Evolutionary conservation across 2,888 invertebrate species (phyloP).

Genomic region (Dinocampus coccinellae): DNA sequence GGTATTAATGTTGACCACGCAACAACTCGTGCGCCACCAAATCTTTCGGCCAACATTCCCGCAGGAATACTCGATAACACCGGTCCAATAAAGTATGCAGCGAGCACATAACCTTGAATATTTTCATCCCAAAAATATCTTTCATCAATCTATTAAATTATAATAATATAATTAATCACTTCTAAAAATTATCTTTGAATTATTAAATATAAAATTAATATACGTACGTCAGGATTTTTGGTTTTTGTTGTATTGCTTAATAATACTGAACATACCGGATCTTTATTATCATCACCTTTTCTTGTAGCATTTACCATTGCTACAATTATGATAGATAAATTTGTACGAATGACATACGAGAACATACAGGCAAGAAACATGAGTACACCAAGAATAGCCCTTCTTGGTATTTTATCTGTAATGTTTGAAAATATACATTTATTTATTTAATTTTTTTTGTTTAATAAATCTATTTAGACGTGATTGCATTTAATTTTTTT

Average conservation of each 20-base stretch:
- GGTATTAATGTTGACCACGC: slow-evolving; percentile 67
- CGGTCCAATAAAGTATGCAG: slow-evolving; percentile 63
- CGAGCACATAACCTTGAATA: slow-evolving; percentile 58
- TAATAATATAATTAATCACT: slow-evolving; percentile 4
- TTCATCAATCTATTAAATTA: slow-evolving; percentile 56
- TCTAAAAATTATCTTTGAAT: no score
- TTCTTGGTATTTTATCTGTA: slow-evolving; percentile 71
- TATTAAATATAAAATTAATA: neutral
- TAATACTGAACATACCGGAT: slow-evolving; percentile 44
- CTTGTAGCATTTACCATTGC: slow-evolving; percentile 59
- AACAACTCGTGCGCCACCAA: slow-evolving; percentile 65
- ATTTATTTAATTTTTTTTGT: neutral
- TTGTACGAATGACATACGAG: slow-evolving; percentile 82
- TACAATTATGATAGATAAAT: slow-evolving; percentile 76
- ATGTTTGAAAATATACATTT: slow-evolving; percentile 20
- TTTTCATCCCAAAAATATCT: slow-evolving; percentile 62
- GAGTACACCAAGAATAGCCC: slow-evolving; percentile 76
- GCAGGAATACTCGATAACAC: slow-evolving; percentile 63
- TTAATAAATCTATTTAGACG: neutral
- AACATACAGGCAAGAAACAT: slow-evolving; percentile 82
- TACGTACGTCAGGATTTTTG: slow-evolving; percentile 50
- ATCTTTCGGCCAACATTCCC: slow-evolving; percentile 64
- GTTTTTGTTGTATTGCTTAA: slow-evolving; percentile 26
- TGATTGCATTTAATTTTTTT: neutral
- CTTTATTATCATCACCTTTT: slow-evolving; percentile 37